A percentile compares a stretch with the other conserved stretches of the same genome.
phyloP scores from a whole-genome alignment of 2,797 vertebrate genomes.

The Momotus momota region DNA sequence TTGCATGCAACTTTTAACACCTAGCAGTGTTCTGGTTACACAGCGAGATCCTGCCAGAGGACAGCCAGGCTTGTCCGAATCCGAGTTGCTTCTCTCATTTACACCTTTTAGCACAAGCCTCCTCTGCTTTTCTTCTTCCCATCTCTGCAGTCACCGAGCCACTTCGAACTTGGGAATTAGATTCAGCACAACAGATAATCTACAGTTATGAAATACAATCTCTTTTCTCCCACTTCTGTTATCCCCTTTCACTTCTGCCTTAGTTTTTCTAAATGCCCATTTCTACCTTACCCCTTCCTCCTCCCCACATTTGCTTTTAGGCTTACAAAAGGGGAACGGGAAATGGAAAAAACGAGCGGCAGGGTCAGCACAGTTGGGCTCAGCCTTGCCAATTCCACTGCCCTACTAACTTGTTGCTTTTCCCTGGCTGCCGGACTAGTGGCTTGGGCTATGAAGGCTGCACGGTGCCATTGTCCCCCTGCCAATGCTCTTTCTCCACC shows the following conservation, averaged over 20 bases:
- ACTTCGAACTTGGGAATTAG: background rate
- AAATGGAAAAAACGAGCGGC: background rate
- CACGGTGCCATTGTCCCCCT: background rate
- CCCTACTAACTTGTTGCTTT: background rate
- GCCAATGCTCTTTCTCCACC: slow-evolving; percentile 10
- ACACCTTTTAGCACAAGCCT: background rate
- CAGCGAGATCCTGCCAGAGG: background rate
- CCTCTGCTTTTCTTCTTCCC: background rate
- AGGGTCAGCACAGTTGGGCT: background rate
- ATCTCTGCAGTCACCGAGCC: background rate
- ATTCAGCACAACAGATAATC: background rate
- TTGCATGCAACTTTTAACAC: background rate
- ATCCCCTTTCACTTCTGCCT: background rate
- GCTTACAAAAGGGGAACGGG: background rate
- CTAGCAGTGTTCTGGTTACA: background rate
- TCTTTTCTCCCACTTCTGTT: background rate
- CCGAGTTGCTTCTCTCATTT: background rate
- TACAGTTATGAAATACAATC: background rate
- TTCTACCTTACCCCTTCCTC: background rate
- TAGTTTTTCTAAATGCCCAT: background rate
- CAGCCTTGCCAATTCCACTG: background rate
- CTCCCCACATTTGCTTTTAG: background rate
- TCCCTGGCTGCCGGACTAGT: background rate
- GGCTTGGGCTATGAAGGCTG: background rate
- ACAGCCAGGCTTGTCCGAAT: background rate